phyloP scores from a whole-genome alignment of 2,113 vertebrate genomes.

The Cheilinus undulatus region DNA sequence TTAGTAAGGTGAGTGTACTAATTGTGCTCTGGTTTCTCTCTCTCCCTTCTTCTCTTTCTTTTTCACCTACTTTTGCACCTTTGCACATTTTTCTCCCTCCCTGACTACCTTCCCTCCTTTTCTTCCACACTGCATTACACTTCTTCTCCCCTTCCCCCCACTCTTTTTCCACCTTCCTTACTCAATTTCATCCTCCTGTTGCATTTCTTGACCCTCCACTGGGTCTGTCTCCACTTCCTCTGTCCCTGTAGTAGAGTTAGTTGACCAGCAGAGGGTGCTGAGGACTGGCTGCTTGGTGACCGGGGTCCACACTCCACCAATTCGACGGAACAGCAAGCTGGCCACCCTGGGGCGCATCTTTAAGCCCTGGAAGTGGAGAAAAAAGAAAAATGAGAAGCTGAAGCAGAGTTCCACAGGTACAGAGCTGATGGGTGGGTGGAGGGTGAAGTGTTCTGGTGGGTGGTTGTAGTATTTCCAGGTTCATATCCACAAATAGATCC shows the following conservation, averaged over 20 bases:
- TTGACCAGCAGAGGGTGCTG: conserved; percentile 90
- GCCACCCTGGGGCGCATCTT: conserved; percentile 96
- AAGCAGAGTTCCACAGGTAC: conserved; percentile 96
- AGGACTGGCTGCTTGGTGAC: conserved; percentile 92
- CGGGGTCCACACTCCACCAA: conserved; percentile 93
- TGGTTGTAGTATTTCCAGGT: neutral
- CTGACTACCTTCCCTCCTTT: neutral
- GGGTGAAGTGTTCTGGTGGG: neutral
- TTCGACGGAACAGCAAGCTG: conserved; percentile 95
- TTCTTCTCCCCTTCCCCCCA: neutral
- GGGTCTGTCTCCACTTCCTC: neutral
- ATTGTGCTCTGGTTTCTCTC: conserved; percentile 51
- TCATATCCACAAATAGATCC: neutral
- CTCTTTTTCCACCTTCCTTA: neutral
- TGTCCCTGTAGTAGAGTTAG: conserved; percentile 83
- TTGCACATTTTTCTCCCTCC: neutral
- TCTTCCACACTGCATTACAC: conserved; percentile 5
- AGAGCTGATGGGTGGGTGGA: neutral
- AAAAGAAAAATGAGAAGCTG: conserved; percentile 98
- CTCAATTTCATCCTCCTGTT: conserved; percentile 9
- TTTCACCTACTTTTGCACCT: conserved; percentile 17
- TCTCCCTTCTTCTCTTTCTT: conserved; percentile 9
- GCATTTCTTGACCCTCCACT: conserved; percentile 9
- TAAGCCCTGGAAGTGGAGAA: conserved; percentile 99
- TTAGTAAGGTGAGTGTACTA: conserved; percentile 65